Percentiles rank a stretch among this genome's conserved stretches.
phyloP scores from a whole-genome alignment of 2,113 vertebrate genomes.

The Puffinus mauretanicus region DNA sequence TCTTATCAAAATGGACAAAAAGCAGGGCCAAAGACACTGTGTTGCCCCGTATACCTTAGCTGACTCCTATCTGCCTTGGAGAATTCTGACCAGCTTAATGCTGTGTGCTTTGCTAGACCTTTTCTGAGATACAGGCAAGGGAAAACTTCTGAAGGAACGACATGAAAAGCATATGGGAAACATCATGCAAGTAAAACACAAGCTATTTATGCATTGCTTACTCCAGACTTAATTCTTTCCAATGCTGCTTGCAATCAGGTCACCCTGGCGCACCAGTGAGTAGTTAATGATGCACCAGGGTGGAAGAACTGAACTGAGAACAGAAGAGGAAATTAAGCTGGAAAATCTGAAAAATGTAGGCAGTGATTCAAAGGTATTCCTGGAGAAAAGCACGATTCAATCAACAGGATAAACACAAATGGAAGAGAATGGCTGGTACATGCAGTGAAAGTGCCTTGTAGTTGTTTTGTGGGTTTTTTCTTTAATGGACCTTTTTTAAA shows the following conservation, averaged over 20 bases:
- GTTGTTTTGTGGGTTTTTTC: neutral
- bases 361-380: neutral
- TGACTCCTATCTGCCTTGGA: neutral
- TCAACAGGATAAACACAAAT: neutral
- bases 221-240: neutral
- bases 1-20: neutral
- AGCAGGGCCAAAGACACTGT: accelerated
- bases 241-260: neutral
- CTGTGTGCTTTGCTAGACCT: neutral
- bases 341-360: constrained; percentile 6
- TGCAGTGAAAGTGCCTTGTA: neutral
- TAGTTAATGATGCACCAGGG: constrained; percentile 25
- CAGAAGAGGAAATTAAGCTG: neutral
- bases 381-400: neutral
- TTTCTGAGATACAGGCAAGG: neutral
- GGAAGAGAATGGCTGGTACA: neutral
- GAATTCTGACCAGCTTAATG: neutral
- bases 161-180: neutral
- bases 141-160: neutral
- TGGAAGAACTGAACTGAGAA: neutral
- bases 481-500: neutral
- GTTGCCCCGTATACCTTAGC: neutral
- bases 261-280: neutral
- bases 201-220: neutral
- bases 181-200: neutral